Conservation (phyloP, 2,797 vertebrate species). For the Eremophila alpestris region DNA sequence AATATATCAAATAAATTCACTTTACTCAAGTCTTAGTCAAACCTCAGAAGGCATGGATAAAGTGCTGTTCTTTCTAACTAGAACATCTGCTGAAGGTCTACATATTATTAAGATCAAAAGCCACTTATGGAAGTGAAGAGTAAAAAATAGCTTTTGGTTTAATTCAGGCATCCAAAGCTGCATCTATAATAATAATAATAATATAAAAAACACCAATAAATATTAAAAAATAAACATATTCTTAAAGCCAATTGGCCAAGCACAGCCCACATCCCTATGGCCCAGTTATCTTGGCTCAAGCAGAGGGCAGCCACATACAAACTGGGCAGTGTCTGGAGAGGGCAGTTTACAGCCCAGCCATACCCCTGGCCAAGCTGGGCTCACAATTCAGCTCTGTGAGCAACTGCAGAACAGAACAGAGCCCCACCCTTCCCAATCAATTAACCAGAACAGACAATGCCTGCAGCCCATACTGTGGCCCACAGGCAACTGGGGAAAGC, state of each 20-base stretch:
- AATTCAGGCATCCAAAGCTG: not conserved
- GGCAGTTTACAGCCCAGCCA: not conserved
- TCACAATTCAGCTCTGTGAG: not conserved
- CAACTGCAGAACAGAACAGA: not conserved
- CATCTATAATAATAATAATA: not conserved
- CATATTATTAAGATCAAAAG: not conserved
- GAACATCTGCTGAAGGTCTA: not conserved
- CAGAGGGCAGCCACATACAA: not conserved
- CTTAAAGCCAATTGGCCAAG: not conserved
- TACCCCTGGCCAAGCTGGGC: not conserved
- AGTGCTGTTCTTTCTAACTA: not conserved
- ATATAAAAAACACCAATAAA: not conserved
- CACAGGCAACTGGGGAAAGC: not conserved
- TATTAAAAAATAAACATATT: not conserved
- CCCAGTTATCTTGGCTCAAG: not conserved
- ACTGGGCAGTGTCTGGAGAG: not conserved
- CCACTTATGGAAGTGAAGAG: not conserved
- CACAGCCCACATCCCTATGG: not conserved
- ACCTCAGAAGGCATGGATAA: not conserved
- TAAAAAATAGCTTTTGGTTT: not conserved
- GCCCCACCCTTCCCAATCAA: not conserved
- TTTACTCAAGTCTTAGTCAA: not conserved
- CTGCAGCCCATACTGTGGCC: not conserved
- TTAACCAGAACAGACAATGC: not conserved
- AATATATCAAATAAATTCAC: not conserved